Evolutionary conservation across 37 sponge, comb jelly and placozoan species (phyloP), one percentile per base, ranked within the genome.

Genomic region (Cliona cf. orientalis): DNA sequence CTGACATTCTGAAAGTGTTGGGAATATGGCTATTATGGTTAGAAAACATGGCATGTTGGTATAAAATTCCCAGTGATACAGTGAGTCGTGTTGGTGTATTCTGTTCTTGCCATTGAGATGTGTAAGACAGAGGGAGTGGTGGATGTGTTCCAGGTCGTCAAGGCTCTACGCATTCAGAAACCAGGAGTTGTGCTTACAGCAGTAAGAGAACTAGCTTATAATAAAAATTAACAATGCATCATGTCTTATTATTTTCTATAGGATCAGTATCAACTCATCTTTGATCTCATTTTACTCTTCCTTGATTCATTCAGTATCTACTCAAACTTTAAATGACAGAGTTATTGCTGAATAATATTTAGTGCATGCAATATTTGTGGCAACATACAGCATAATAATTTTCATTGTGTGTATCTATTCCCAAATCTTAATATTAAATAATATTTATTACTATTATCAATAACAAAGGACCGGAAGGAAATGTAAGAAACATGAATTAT

Each of bases 71-170:
- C 78, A 89, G 89, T 71, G 75, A 89, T 53, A 82, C 79, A 1
- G 79, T 82, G 56, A 46, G 80, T 17, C 37, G 89, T 34, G 76
- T 62, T 31, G 89, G 79, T 7, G 82, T 82, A 32, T 82, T 89
- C 84, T 72, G 83, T 68, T 75, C 89, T 35, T 72, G 77, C 53
- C 62, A 82, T 83, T 57, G 84, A 89, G 78, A 32, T 42, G 28
- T 82, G 83, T 44, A 89, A 89, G 68, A 69, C 84, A 38, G 89
- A 89, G 62, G 58, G 83, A 42, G 66, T 89, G 55, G 89, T 83
- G 72, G 89, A 89, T 55, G 78, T 88, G 63, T 81, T 88, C 71
- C 88, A 88, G 76, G 41, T 70, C 14, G 80, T 87, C 4, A 87
- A 81, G 44, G 76, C 81, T 44, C 70, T 76, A 26, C 76, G 88